Percentiles rank a stretch among this genome's conserved stretches.
These are phyloP conservation scores for Psococerastis gibbosa DNA, from an alignment of 2,888 invertebrate species.

Conservation along the genomic window DNA sequence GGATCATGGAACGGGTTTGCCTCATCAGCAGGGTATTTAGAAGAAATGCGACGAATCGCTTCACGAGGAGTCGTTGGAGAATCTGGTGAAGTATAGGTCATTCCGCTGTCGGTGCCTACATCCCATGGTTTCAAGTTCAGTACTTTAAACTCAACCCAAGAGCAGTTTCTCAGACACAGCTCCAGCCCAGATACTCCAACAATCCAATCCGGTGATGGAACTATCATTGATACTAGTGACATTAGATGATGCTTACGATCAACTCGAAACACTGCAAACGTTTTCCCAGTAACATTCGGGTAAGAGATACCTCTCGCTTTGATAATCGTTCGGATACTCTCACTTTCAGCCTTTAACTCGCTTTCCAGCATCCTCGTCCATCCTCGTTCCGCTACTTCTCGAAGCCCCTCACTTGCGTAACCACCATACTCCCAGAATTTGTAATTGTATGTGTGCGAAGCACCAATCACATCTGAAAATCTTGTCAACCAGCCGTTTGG, in stretches of 20 bases:
- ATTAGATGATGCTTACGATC: slow-evolving; percentile 84
- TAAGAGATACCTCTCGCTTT: slow-evolving; percentile 87
- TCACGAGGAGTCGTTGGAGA: slow-evolving; percentile 58
- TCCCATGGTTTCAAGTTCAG: slow-evolving; percentile 87
- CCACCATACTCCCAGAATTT: slow-evolving; percentile 78
- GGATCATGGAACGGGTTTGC: slow-evolving; percentile 84
- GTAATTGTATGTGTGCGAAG: slow-evolving; percentile 49
- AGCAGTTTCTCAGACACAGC: slow-evolving; percentile 72
- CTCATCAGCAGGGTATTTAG: slow-evolving; percentile 76
- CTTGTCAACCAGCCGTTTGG: slow-evolving; percentile 77
- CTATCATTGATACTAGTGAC: slow-evolving; percentile 90
- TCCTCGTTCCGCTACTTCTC: slow-evolving; percentile 77
- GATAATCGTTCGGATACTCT: slow-evolving; percentile 75
- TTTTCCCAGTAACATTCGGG: slow-evolving; percentile 72
- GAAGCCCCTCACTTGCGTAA: slow-evolving; percentile 73
- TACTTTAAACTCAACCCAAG: slow-evolving; percentile 69
- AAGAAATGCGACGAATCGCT: slow-evolving; percentile 74
- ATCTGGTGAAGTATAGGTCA: slow-evolving; percentile 73
- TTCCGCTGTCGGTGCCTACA: slow-evolving; percentile 87
- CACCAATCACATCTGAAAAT: slow-evolving; percentile 93
- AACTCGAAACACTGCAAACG: slow-evolving; percentile 72
- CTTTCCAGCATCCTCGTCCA: slow-evolving; percentile 73
- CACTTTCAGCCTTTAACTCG: slow-evolving; percentile 47
- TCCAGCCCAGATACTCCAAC: slow-evolving; percentile 79
- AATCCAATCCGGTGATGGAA: slow-evolving; percentile 97